A percentile compares a stretch with the other conserved stretches of the same genome.
Evolutionary conservation across 2,888 invertebrate species (phyloP).

Genomic region (Kryphioiulus occultus): DNA sequence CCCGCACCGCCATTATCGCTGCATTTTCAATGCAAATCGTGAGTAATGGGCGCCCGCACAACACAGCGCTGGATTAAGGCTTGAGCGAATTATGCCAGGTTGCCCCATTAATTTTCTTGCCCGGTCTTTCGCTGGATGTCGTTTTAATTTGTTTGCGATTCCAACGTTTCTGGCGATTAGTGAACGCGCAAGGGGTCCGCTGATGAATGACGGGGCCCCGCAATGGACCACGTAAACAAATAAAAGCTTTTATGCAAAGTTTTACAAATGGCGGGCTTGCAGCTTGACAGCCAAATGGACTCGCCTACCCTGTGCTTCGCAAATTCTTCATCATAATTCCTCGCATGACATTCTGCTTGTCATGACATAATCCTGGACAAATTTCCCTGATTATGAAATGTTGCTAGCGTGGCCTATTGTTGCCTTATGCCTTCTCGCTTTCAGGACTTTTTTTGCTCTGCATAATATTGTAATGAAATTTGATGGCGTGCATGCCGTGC

Average conservation of each 20-base stretch:
- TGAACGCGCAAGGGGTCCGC: background rate
- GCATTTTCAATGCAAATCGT: background rate
- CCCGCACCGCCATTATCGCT: background rate
- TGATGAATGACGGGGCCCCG: background rate
- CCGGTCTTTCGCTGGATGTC: background rate
- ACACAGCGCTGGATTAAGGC: background rate
- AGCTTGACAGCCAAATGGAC: background rate
- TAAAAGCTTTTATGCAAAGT: background rate
- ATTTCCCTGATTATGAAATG: slow-evolving; percentile 31
- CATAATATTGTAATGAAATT: slow-evolving; percentile 6
- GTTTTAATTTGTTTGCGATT: slow-evolving; percentile 8
- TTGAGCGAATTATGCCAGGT: background rate
- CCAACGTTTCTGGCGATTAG: background rate
- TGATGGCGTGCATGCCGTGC: background rate
- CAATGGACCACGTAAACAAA: background rate
- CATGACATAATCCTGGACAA: slow-evolving; percentile 19
- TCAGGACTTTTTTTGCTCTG: background rate
- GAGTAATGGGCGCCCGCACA: background rate
- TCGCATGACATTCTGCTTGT: slow-evolving; percentile 2
- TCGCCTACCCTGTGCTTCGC: background rate
- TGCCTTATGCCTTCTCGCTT: background rate
- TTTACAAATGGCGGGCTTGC: slow-evolving; percentile 4
- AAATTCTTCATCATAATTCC: background rate
- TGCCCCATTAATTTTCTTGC: background rate
- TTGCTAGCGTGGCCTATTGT: background rate